Conservation (phyloP, 2,797 vertebrate genomes). For the Acipenser ruthenus region DNA sequence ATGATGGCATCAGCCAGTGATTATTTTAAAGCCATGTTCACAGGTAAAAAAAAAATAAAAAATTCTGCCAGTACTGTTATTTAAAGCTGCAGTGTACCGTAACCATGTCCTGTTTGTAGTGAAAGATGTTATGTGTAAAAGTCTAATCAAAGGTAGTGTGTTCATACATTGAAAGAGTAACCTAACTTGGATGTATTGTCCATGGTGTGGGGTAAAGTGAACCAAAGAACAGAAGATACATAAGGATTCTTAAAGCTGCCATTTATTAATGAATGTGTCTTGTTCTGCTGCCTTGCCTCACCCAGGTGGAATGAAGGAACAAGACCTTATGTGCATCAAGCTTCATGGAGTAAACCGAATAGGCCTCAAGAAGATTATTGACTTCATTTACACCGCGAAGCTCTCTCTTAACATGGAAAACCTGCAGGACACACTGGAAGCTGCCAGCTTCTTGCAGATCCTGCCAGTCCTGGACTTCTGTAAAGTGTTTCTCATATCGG, state of each 20-base stretch:
- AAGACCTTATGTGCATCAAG: constrained; percentile 98
- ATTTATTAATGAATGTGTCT: background rate
- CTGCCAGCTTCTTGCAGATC: constrained; percentile 97
- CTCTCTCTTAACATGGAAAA: constrained; percentile 99
- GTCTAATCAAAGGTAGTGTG: too few relatives aligned
- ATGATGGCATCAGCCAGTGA: constrained; percentile 99
- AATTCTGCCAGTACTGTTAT: too few relatives aligned
- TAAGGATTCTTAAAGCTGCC: too few relatives aligned
- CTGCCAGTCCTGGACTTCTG: constrained; percentile 97
- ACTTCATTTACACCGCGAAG: constrained; percentile 98
- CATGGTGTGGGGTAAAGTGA: too few relatives aligned
- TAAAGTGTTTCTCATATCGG: constrained; percentile 98
- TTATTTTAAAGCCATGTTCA: constrained; percentile 99
- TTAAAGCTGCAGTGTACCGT: too few relatives aligned
- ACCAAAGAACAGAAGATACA: too few relatives aligned
- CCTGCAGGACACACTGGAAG: constrained; percentile 96
- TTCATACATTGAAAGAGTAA: too few relatives aligned
- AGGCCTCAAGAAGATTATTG: constrained; percentile 97
- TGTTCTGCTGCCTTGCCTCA: background rate
- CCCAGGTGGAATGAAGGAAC: constrained; percentile 97
- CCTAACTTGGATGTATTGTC: too few relatives aligned
- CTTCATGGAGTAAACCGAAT: constrained; percentile 96
- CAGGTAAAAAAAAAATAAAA: constrained; percentile 64
- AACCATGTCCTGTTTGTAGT: too few relatives aligned
- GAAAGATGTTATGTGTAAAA: too few relatives aligned